These are phyloP conservation scores for Centropristis striata DNA, from an alignment of 2,113 vertebrate species.

Conservation along the genomic window DNA sequence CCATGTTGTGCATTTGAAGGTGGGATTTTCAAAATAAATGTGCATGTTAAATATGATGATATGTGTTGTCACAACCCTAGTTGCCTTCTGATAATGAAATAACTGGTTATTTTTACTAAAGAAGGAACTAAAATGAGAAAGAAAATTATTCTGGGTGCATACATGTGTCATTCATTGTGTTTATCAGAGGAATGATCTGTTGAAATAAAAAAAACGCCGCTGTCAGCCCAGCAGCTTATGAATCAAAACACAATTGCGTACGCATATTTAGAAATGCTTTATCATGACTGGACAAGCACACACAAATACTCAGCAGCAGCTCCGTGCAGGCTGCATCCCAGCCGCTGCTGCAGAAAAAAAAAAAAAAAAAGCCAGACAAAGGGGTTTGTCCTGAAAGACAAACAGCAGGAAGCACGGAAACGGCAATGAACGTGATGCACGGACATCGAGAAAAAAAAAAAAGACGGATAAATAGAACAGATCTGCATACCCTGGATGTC, in stretches of 20 bases:
- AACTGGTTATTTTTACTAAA: too few species aligned
- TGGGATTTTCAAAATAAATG: too few species aligned
- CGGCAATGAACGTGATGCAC: conserved; percentile 50
- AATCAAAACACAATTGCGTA: conserved; percentile 60
- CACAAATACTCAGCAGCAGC: conserved; percentile 25
- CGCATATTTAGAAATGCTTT: conserved; percentile 50
- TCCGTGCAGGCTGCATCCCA: conserved; percentile 65
- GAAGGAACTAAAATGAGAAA: too few species aligned
- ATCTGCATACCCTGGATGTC: conserved; percentile 85
- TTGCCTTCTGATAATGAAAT: not conserved
- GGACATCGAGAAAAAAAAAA: not conserved
- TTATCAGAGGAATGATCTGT: not conserved
- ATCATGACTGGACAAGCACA: conserved; percentile 43
- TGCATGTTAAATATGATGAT: too few species aligned
- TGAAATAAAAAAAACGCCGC: too few species aligned
- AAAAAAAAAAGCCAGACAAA: conserved; percentile 69
- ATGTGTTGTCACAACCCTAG: too few species aligned
- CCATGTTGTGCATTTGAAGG: too few species aligned
- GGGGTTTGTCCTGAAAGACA: conserved; percentile 65
- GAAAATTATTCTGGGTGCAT: not conserved
- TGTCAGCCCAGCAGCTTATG: conserved; percentile 70
- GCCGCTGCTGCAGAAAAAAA: too few species aligned
- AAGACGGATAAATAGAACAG: conserved; percentile 67
- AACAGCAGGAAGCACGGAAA: conserved; percentile 61
- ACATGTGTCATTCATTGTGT: not conserved